Evolutionary conservation across 2,113 vertebrate species (phyloP).

Genomic region (Donacobius atricapilla): DNA sequence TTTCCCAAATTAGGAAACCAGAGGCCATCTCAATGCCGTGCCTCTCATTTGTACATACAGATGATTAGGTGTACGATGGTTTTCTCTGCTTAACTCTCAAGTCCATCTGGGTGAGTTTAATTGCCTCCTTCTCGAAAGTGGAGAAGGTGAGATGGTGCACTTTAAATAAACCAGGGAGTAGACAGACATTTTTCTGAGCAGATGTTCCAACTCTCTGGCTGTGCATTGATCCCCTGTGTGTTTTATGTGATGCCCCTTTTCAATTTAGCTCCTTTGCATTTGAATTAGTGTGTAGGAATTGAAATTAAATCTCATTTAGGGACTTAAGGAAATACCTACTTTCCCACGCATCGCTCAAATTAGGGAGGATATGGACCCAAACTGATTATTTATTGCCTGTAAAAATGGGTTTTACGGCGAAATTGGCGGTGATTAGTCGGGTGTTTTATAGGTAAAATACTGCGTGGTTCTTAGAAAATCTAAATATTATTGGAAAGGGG

Average conservation of each 20-base stretch:
- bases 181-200: slow-evolving; percentile 12
- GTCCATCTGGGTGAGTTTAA: slow-evolving; percentile 26
- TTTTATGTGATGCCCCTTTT: slow-evolving; percentile 12
- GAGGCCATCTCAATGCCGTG: background rate
- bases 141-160: background rate
- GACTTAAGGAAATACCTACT: background rate
- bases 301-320: slow-evolving; percentile 43
- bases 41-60: background rate
- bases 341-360: background rate
- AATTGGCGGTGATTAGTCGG: background rate
- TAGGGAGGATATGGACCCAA: background rate
- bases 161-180: slow-evolving; percentile 1
- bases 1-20: background rate
- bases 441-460: background rate
- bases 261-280: slow-evolving; percentile 46
- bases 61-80: background rate
- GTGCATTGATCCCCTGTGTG: slow-evolving; percentile 25
- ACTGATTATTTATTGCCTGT: background rate
- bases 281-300: slow-evolving; percentile 8
- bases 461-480: background rate
- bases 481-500: slow-evolving; percentile 1
- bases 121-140: background rate
- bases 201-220: slow-evolving; percentile 29
- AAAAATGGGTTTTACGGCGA: background rate
- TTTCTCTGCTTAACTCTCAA: background rate